A percentile compares a stretch with the other conserved stretches of the same genome.
phyloP scores from a whole-genome alignment of 2,888 invertebrate genomes.

The Blastobasis adustella region DNA sequence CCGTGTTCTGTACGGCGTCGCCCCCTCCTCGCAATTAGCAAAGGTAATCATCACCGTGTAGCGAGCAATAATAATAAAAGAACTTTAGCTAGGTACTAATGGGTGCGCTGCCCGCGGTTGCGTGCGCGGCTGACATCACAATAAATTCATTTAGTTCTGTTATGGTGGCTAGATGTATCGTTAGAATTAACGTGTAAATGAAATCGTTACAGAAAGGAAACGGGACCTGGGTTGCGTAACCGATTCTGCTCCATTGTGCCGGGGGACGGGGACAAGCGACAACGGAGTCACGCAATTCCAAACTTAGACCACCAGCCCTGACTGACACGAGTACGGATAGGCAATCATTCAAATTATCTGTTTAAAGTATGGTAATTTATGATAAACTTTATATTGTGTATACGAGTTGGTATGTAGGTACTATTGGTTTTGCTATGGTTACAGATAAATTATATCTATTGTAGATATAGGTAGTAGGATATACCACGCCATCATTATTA shows the following conservation, averaged over 20 bases:
- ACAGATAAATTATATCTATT: too few species aligned
- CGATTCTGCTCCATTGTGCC: slow-evolving; percentile 30
- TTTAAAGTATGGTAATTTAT: too few species aligned
- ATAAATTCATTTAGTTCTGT: slow-evolving; percentile 36
- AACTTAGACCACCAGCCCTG: too few species aligned
- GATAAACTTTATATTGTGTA: too few species aligned
- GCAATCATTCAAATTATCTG: too few species aligned
- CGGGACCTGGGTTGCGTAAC: slow-evolving; percentile 30
- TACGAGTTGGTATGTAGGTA: too few species aligned
- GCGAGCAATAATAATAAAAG: slow-evolving; percentile 24
- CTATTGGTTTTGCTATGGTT: too few species aligned
- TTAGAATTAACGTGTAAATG: slow-evolving; percentile 36
- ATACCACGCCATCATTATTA: too few species aligned
- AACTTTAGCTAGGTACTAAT: slow-evolving; percentile 14
- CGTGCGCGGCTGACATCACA: slow-evolving; percentile 31
- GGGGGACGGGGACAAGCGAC: slow-evolving; percentile 34
- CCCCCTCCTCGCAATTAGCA: slow-evolving; percentile 24
- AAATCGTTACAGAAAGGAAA: slow-evolving; percentile 37
- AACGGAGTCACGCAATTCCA: slow-evolving; percentile 15
- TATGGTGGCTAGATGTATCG: slow-evolving; percentile 21
- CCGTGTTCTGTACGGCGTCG: background rate
- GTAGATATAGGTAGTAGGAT: too few species aligned
- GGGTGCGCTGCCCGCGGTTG: slow-evolving; percentile 21
- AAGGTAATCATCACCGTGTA: slow-evolving; percentile 26
- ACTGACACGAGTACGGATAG: too few species aligned